Evolutionary conservation across 2,888 invertebrate species (phyloP), one percentile per base, ranked within the genome.

Genomic region (Harmothoe impar): DNA sequence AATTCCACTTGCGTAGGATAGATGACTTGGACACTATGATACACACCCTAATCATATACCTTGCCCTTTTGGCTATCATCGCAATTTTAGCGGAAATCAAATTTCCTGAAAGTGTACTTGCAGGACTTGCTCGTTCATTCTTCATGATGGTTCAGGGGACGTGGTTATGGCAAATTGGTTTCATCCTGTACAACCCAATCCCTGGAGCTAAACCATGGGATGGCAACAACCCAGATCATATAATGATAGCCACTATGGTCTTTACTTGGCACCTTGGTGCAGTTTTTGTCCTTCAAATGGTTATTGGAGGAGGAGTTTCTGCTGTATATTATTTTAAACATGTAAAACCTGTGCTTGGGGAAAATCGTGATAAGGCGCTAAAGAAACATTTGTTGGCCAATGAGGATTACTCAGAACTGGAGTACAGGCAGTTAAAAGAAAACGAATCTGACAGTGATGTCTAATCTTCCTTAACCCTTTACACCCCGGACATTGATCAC

Each of bases 91-190:
- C 94, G 51, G 96, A 96, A 92, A 94, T 95, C 93, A 90, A 91
- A 15, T 91, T 94, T 90, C 94, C 94, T 5, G 90, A 92, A 72
- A 94, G 93, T 89, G 93, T 95, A 7, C 68, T 95, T 68, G 92
- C 94, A 0, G 94, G 94, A 0, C 91, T 96, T 25, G 92, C 93
- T 23, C 86, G 93, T 89, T 92, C 94, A 25, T 95, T 94, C 91
- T 95, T 95, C 90, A 94, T 94, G 0, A 90, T 95, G 1, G 93
- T 96, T 25, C 96, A 96, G 93, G 96, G 96, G 29, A 95, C 95
- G 20, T 96, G 96, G 96, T 96, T 96, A 92, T 95, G 93, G 89
- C 95, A 95, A 91, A 94, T 96, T 31, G 96, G 95, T 1, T 95
- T 95, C 92, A 95, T 96, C 84, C 93, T 96, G 17, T 96, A 96